Conservation (phyloP, 2,888 invertebrate genomes). For the Agrilus mali region DNA sequence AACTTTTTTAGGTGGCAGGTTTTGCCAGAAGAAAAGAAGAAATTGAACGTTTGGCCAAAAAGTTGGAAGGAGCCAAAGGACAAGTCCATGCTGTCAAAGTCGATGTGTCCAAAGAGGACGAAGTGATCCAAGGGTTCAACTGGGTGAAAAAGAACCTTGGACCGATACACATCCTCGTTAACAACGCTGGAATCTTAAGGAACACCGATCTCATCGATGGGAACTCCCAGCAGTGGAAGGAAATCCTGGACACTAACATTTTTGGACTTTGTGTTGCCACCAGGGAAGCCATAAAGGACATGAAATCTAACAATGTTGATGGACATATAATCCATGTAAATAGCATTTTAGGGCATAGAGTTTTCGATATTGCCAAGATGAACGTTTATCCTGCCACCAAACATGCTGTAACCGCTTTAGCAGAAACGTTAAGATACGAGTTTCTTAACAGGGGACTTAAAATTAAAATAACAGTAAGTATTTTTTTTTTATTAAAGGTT, state of each 20-base stretch:
- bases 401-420: constrained; percentile 26
- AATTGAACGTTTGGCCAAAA: constrained; percentile 12
- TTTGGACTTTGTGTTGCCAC: constrained; percentile 17
- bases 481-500: no score
- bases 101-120: constrained; percentile 15
- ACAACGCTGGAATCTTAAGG: constrained; percentile 16
- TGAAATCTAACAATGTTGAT: constrained; percentile 12
- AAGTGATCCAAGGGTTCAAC: constrained; percentile 14
- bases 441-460: constrained; percentile 21
- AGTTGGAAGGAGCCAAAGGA: constrained; percentile 8
- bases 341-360: constrained; percentile 18
- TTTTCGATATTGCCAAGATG: constrained; percentile 15
- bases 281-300: constrained; percentile 16
- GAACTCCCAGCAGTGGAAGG: constrained; percentile 14
- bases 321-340: constrained; percentile 20
- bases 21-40: constrained; percentile 17
- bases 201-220: constrained; percentile 13
- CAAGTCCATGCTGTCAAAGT: constrained; percentile 12
- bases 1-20: constrained; percentile 16
- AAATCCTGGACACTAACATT: constrained; percentile 17
- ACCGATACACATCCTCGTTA: constrained; percentile 15
- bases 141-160: constrained; percentile 14
- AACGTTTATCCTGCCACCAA: constrained; percentile 22
- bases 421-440: constrained; percentile 27
- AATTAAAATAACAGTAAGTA: constrained; percentile 25